Conservation (phyloP, 2,888 invertebrate genomes). For the Ganaspis brasiliensis region DNA sequence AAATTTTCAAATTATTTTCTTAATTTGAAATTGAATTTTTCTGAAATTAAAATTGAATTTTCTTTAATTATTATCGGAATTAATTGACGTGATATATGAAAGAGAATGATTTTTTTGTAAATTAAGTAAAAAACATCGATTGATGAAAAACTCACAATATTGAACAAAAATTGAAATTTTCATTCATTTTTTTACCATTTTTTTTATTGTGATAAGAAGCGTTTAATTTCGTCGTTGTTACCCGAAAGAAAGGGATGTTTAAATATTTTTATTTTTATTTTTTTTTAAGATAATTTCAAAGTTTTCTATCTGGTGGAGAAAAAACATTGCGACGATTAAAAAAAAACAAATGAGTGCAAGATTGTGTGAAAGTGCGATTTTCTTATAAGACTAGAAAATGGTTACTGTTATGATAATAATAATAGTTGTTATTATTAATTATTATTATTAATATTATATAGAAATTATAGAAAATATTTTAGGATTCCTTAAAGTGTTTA, state of each 20-base stretch:
- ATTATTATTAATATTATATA: neutral
- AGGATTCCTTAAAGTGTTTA: conserved; percentile 23
- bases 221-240: conserved; percentile 2
- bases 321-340: neutral
- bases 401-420: conserved; percentile 7
- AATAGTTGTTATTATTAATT: neutral
- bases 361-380: conserved; percentile 5
- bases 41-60: too few species aligned
- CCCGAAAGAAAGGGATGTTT: neutral
- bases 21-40: too few species aligned
- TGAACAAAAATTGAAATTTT: neutral
- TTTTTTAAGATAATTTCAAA: too few species aligned
- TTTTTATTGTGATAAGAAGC: conserved; percentile 25
- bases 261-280: neutral
- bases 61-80: too few species aligned
- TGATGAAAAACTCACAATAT: neutral
- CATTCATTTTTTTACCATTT: too few species aligned
- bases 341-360: neutral
- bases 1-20: too few species aligned
- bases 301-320: neutral
- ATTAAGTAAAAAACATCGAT: too few species aligned
- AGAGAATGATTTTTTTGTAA: too few species aligned
- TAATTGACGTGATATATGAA: too few species aligned
- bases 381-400: neutral
- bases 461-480: conserved; percentile 31